These are phyloP conservation scores for Chiloscyllium plagiosum DNA, from an alignment of 2,113 vertebrate species.

Conservation along the genomic window DNA sequence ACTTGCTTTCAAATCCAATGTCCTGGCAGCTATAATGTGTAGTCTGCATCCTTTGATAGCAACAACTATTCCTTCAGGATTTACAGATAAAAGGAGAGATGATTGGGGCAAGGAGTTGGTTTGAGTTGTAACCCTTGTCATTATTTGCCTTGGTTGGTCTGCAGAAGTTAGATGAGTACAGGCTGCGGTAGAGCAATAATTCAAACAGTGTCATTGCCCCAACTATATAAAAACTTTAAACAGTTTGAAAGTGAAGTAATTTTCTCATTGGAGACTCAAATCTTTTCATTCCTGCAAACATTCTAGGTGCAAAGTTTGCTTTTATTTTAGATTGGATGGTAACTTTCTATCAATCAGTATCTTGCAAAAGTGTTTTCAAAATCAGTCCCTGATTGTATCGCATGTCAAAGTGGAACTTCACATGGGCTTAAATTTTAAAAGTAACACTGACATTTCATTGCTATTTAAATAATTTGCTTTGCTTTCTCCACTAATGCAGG, in stretches of 20 bases:
- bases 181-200: neutral
- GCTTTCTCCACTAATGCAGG: slow-evolving; percentile 48
- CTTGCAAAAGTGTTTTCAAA: neutral
- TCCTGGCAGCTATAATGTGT: neutral
- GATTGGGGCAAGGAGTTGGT: neutral
- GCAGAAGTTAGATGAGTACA: neutral
- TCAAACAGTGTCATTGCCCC: no score
- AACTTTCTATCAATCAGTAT: neutral
- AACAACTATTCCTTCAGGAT: neutral
- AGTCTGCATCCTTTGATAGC: neutral
- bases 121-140: neutral
- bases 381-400: neutral
- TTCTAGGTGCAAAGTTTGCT: neutral
- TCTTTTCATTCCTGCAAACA: neutral
- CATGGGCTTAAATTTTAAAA: neutral
- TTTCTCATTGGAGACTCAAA: neutral
- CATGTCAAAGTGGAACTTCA: neutral
- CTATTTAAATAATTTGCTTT: neutral
- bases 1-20: neutral
- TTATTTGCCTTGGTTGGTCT: neutral
- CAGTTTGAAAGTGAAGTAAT: neutral
- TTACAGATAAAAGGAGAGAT: neutral
- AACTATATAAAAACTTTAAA: neutral
- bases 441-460: neutral
- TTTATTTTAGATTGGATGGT: neutral